Conservation (phyloP, 2,113 vertebrate species). For the Dicaeum eximium region DNA sequence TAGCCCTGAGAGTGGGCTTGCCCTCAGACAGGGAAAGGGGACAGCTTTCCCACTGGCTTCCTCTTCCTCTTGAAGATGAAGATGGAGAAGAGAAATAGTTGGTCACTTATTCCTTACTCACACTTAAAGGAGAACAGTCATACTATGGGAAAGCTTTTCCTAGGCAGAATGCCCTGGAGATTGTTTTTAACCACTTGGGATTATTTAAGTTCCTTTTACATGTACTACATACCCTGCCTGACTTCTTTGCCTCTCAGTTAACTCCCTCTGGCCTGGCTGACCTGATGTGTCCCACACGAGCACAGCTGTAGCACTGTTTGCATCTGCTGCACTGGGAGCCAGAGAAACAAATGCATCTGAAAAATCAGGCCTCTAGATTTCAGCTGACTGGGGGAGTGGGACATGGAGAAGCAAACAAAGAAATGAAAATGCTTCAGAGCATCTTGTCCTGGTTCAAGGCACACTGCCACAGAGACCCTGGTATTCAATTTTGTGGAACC, state of each 20-base stretch:
- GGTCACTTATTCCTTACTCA: neutral
- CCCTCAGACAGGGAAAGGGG: neutral
- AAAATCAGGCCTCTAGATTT: neutral
- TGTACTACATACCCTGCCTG: neutral
- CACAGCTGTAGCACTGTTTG: neutral
- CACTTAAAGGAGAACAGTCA: neutral
- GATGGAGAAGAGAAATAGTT: neutral
- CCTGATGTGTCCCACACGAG: neutral
- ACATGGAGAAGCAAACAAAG: neutral
- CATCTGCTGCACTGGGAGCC: neutral
- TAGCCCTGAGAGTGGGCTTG: accelerated
- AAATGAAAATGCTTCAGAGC: neutral
- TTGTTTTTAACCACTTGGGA: neutral
- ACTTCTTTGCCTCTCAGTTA: neutral
- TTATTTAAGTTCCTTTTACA: neutral
- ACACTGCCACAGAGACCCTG: neutral
- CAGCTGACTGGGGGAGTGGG: neutral
- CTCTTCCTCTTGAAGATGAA: neutral
- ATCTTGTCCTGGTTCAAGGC: neutral
- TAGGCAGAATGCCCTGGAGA: neutral
- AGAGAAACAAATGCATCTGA: neutral
- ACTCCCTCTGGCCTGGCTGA: neutral
- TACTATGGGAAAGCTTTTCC: neutral
- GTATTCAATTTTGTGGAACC: neutral
- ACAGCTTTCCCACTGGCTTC: neutral